Base-by-base conservation (phyloP, 2,888 invertebrate species). In the Salpingus planirostris region DNA sequence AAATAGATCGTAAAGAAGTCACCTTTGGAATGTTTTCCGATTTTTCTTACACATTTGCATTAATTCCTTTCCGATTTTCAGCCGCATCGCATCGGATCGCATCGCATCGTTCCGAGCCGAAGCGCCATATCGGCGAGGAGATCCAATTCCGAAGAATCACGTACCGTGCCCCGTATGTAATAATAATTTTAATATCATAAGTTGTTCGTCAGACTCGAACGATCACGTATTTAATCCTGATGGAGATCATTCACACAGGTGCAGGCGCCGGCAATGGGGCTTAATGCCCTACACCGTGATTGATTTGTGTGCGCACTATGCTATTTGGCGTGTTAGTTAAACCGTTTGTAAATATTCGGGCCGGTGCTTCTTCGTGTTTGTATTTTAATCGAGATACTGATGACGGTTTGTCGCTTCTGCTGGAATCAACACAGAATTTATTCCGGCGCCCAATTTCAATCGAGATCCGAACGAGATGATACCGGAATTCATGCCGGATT, bases 281-380 rank as follows among this genome's bases (percentile, higher is more conserved):
- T 47, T 48, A 46, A 32, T 46, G 44, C 8, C 40, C 42, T 44
- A 40, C 33, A 42, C 41, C 42, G 42, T 44, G 49, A 52, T 52
- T 50, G 50, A 52, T 52, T 45, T 45, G 45, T 38, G 44, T 42
- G 40, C 31, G 32, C 38, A 43, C 31, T 21, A 38, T 33, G 35
- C 31, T 40, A 38, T 46, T 45, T 39, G 36, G 35, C 50, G 43
- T 44, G 51, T 53, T 55, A 55, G 56, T 54, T 55, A 53, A 57
- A 55, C 56, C 50, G 52, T 52, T 55, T 52, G 54, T 56, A 49
- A 57, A 56, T 53, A 54, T 52, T 50, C 51, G 53, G 49, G 39
- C 47, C 35, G 40, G 33, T 49, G 50, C 46, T 40, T 40, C 36
- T 39, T 40, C 34, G 34, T 36, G 32, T 33, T 39, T 33, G 29